Evolutionary conservation across 2,888 invertebrate species (phyloP).

Genomic region (Hoplodrina blanda): DNA sequence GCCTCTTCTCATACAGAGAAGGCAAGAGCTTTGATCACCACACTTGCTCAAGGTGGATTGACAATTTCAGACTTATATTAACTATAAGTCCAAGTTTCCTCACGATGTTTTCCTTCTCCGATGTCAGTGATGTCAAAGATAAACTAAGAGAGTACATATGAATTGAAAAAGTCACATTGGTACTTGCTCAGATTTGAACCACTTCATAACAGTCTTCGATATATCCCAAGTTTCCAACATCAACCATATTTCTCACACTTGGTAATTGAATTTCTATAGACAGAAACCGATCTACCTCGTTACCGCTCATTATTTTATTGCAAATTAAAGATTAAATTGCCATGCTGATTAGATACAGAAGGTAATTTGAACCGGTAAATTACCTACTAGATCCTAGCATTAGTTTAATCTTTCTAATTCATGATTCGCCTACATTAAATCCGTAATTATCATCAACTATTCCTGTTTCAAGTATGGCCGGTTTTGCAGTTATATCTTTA

Average conservation of each 20-base stretch:
- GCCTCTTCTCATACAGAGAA: too few species aligned
- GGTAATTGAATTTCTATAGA: conserved; percentile 33
- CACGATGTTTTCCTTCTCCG: too few species aligned
- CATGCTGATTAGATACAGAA: conserved; percentile 32
- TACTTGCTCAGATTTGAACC: too few species aligned
- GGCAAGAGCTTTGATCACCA: too few species aligned
- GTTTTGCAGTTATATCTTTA: conserved; percentile 48
- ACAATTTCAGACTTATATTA: too few species aligned
- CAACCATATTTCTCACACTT: conserved; percentile 24
- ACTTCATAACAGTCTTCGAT: too few species aligned
- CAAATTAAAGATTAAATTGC: conserved; percentile 37
- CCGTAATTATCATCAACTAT: conserved; percentile 24
- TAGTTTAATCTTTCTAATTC: conserved; percentile 43
- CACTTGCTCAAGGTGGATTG: too few species aligned
- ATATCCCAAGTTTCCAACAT: conserved; percentile 4
- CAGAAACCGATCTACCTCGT: conserved; percentile 27
- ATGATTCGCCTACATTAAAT: conserved; percentile 38
- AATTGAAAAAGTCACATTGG: too few species aligned
- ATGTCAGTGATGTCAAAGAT: too few species aligned
- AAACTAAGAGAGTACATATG: too few species aligned
- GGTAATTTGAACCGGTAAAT: conserved; percentile 34
- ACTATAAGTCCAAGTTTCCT: too few species aligned
- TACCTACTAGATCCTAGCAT: conserved; percentile 26
- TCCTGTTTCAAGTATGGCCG: conserved; percentile 26
- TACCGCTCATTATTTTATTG: conserved; percentile 30